Evolutionary conservation across 2,113 vertebrate species (phyloP), one percentile per base, ranked within the genome.

Genomic region (Sclerurus mexicanus): DNA sequence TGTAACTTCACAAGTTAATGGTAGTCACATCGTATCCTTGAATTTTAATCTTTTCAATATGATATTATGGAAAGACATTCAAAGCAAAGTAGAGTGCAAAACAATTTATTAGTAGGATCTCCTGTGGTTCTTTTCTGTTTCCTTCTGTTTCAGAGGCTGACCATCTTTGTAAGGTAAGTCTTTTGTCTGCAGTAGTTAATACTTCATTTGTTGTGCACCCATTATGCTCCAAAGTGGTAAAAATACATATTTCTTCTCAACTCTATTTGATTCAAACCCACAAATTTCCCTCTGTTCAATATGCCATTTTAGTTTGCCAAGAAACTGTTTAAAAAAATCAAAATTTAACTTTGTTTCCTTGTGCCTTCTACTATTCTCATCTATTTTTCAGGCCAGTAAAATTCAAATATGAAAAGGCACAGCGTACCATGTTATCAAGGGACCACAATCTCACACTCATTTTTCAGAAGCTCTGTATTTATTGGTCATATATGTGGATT

Each of bases 281-380:
- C 5, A 58, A 17, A 69, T 84, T 58, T 74, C 46, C 37, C 44
- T 67, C 24, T 77, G 7, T 49, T 75, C 30, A 55, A 63, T 8
- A 59, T 37, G 27, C 21, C 22, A 25, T 50, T 68, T 62, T 50
- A 46, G 39, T 78, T 89, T 93, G 53, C 44, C 52, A 47, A 85
- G 56, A 82, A 88, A 73, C 15, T 0, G 0, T 11, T 46, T 33
- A 49, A 92, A 63, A 63, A 20, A 44, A 42, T 27, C 27, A 69
- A 37, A 44, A 73, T 77, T 92, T 84, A 53, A 52, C 49, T 12
- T 30, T 60, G n/a, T 67, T 93, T 90, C 63, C 53, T 73, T 92
- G 40, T 89, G 37, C 8, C 31, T 19, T 77, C n/a, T 79, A 9
- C 46, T 84, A 40, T 74, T 6, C 8, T 52, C 31, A 28, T 74